Evolutionary conservation across 23 tunicate species (phyloP).

Genomic region (Oikopleura vanhoeffeni): DNA sequence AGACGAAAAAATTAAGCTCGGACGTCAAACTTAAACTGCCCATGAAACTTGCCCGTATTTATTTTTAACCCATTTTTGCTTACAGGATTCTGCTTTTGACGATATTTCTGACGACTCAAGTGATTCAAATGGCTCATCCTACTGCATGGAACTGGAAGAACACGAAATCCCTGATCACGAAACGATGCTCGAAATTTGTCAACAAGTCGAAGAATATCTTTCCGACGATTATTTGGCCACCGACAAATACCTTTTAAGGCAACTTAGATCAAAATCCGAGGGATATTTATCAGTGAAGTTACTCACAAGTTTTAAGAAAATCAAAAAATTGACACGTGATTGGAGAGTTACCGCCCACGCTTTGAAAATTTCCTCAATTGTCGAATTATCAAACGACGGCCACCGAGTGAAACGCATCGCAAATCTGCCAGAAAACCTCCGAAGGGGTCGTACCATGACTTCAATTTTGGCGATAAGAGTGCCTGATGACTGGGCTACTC

Average conservation of each 20-base stretch:
- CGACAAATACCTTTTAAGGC: conserved; percentile 2
- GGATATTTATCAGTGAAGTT: not conserved
- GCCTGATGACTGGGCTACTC: conserved; percentile 12
- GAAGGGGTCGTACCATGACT: conserved; percentile 13
- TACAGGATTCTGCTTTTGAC: not conserved
- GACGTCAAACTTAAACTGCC: too few species aligned
- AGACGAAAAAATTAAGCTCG: too few species aligned
- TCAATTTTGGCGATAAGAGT: conserved; percentile 5
- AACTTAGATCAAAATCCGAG: conserved; percentile 1
- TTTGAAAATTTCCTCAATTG: conserved; percentile 7
- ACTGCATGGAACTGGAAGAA: not conserved
- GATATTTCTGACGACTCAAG: not conserved
- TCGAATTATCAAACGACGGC: conserved; percentile 20
- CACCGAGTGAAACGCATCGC: conserved; percentile 21
- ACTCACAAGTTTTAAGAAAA: not conserved
- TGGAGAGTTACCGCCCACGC: conserved; percentile 24
- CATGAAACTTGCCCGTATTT: too few species aligned
- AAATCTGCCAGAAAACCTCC: conserved; percentile 11
- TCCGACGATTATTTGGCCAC: conserved; percentile 7
- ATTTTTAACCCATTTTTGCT: too few species aligned
- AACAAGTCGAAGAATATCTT: not conserved
- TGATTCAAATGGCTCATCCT: conserved; percentile 7
- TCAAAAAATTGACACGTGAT: conserved; percentile 18
- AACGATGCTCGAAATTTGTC: not conserved
- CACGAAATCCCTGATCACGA: not conserved